Evolutionary conservation across 1,140 invertebrate genomes (phyloP).

Genomic region (Drosophila bocqueti): DNA sequence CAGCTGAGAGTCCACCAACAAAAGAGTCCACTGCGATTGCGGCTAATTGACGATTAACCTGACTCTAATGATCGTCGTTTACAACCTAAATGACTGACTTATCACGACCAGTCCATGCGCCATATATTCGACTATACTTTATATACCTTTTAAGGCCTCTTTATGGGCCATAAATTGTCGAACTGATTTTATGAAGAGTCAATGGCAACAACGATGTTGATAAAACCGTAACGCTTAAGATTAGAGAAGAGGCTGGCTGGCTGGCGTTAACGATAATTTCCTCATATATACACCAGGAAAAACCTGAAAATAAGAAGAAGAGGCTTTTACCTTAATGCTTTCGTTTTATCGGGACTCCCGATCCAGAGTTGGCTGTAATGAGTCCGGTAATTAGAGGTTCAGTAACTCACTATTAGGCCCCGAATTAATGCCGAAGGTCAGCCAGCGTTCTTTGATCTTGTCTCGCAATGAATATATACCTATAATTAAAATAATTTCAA

Average conservation of each 20-base stretch:
- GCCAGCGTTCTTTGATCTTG: slow-evolving; percentile 43
- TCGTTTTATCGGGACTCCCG: slow-evolving; percentile 17
- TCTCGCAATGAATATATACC: not conserved
- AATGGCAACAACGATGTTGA: slow-evolving; percentile 36
- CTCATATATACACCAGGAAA: slow-evolving; percentile 1
- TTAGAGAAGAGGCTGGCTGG: slow-evolving; percentile 47
- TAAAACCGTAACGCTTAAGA: slow-evolving; percentile 51
- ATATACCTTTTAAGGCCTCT: slow-evolving; percentile 32
- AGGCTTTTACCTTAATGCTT: not conserved
- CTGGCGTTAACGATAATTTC: slow-evolving; percentile 28
- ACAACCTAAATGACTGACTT: slow-evolving; percentile 42
- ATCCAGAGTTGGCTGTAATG: slow-evolving; percentile 12
- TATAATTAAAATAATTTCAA: slow-evolving; percentile 41
- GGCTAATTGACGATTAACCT: slow-evolving; percentile 69
- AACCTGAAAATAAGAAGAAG: slow-evolving; percentile 2
- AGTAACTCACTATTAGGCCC: slow-evolving; percentile 23
- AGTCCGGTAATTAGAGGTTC: slow-evolving; percentile 28
- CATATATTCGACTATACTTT: slow-evolving; percentile 57
- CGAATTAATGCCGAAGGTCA: slow-evolving; percentile 29
- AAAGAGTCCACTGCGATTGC: slow-evolving; percentile 44
- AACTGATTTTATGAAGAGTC: slow-evolving; percentile 71
- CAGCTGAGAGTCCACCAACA: slow-evolving; percentile 14
- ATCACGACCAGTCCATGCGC: slow-evolving; percentile 47
- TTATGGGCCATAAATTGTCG: slow-evolving; percentile 60
- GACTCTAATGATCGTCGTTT: slow-evolving; percentile 64